These are phyloP conservation scores for Himalopsyche japonica DNA, from an alignment of 2,888 invertebrate species.

Conservation along the genomic window DNA sequence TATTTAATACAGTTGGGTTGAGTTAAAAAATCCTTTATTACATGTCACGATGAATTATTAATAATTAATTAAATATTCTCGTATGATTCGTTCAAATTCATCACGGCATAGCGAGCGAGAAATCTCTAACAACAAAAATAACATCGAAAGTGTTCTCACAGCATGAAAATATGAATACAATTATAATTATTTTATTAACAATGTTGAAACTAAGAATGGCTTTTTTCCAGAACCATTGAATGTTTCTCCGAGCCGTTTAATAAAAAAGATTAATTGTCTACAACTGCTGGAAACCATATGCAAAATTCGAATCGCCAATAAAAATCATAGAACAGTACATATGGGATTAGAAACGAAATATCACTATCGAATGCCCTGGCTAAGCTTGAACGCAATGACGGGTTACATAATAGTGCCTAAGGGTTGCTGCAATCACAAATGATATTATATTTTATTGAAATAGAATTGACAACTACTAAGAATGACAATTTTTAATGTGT, in stretches of 20 bases:
- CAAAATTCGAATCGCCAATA: conserved; percentile 5
- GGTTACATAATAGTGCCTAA: background rate
- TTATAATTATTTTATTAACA: conserved; percentile 2
- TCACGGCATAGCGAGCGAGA: conserved; percentile 2
- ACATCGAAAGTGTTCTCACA: conserved; percentile 26
- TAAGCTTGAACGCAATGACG: background rate
- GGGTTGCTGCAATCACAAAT: too few relatives aligned
- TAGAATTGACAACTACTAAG: too few relatives aligned
- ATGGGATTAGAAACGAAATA: background rate
- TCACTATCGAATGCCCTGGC: background rate
- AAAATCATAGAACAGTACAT: background rate
- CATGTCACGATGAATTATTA: background rate
- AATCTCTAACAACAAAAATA: conserved; percentile 12
- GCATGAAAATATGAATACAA: background rate
- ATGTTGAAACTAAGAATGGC: background rate
- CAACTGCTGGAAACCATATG: background rate
- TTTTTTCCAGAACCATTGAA: background rate
- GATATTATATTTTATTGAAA: too few relatives aligned
- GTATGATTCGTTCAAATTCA: background rate
- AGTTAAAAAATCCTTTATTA: background rate
- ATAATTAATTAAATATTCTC: background rate
- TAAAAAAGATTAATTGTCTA: conserved; percentile 9
- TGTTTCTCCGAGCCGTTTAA: background rate
- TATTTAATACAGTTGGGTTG: too few relatives aligned
- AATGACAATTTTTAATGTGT: too few relatives aligned